Percentiles rank a stretch among this genome's conserved stretches.
Evolutionary conservation across 2,113 vertebrate genomes (phyloP).

Genomic region (Diglossa brunneiventris): DNA sequence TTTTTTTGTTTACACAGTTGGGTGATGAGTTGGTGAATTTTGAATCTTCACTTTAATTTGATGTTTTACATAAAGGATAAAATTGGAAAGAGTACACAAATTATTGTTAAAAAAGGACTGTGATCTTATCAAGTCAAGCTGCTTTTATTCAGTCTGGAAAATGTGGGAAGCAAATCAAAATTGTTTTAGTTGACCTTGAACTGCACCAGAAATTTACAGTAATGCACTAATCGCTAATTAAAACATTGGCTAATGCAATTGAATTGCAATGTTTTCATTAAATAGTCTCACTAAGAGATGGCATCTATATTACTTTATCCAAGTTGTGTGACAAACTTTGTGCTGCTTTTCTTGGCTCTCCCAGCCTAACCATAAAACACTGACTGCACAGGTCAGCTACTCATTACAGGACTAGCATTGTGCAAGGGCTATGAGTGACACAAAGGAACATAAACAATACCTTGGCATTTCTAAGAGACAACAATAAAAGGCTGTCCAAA

Average conservation of each 20-base stretch:
- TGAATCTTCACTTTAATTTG: neutral
- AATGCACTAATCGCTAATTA: neutral
- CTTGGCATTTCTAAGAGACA: neutral
- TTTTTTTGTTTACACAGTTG: neutral
- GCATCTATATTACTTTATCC: neutral
- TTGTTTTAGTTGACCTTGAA: neutral
- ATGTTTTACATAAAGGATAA: neutral
- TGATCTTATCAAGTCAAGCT: neutral
- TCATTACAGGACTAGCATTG: neutral
- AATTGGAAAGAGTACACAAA: neutral
- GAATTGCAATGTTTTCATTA: constrained; percentile 30
- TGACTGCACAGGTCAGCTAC: neutral
- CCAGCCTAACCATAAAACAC: neutral
- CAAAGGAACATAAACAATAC: neutral
- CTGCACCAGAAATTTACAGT: neutral
- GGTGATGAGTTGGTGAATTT: neutral
- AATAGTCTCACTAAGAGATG: neutral
- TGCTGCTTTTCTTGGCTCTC: constrained; percentile 26
- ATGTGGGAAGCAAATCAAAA: neutral
- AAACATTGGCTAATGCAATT: neutral
- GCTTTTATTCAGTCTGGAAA: neutral
- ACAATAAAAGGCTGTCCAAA: neutral
- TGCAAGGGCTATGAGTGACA: neutral
- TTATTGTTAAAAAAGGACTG: neutral
- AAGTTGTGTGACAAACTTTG: neutral